A percentile compares a stretch with the other conserved stretches of the same genome.
Evolutionary conservation across 2,113 vertebrate species (phyloP).

Genomic region (Okapia johnstoni): DNA sequence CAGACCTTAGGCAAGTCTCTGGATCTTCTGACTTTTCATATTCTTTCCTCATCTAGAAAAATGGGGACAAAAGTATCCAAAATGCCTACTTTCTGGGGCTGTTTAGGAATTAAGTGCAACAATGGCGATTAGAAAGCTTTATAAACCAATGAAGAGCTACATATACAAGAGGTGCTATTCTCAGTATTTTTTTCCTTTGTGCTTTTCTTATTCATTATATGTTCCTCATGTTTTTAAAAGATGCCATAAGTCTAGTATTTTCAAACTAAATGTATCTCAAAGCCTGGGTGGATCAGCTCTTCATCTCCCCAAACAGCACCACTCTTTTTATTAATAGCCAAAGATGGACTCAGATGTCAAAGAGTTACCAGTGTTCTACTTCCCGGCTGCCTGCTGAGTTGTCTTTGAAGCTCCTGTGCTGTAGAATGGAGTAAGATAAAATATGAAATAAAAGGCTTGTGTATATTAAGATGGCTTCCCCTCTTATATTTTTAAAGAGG

Average conservation of each 20-base stretch:
- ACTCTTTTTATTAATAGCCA: neutral
- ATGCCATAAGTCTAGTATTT: neutral
- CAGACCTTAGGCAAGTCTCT: neutral
- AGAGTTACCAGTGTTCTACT: neutral
- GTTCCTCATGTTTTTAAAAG: slow-evolving; percentile 2
- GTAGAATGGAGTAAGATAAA: neutral
- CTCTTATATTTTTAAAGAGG: slow-evolving; percentile 42
- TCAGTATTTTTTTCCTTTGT: neutral
- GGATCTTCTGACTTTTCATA: neutral
- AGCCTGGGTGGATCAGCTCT: neutral
- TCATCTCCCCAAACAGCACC: neutral
- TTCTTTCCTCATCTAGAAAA: neutral
- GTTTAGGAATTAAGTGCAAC: neutral
- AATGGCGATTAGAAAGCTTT: neutral
- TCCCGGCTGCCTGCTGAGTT: neutral
- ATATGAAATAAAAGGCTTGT: slow-evolving; percentile 15
- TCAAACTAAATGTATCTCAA: slow-evolving; percentile 45
- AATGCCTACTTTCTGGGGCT: neutral
- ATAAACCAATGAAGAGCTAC: neutral
- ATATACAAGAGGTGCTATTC: neutral
- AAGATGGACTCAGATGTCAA: neutral
- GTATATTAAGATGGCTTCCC: neutral
- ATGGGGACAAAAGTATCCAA: neutral
- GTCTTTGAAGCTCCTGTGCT: neutral
- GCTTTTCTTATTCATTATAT: neutral